phyloP scores from a whole-genome alignment of 37 sponge, comb jelly and placozoan species.

The Halisarca cf. caerulea region DNA sequence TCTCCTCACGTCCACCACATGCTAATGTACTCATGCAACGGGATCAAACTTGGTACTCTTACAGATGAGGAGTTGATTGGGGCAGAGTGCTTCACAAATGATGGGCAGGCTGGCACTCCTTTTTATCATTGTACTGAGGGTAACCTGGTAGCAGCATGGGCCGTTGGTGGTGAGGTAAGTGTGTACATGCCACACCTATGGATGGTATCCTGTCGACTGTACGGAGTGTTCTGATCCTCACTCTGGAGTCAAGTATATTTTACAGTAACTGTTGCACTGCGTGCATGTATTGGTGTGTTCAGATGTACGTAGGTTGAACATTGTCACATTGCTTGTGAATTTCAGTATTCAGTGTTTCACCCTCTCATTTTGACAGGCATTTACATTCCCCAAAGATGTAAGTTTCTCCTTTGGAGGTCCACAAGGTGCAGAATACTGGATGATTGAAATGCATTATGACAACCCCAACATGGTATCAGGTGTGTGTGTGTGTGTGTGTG shows the following conservation, averaged over 20 bases:
- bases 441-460: slow-evolving; percentile 74
- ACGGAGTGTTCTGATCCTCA: too few species aligned
- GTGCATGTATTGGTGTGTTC: too few species aligned
- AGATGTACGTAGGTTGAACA: too few species aligned
- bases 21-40: slow-evolving; percentile 44
- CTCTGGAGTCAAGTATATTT: too few species aligned
- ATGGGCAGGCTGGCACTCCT: not conserved
- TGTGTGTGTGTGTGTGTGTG: too few species aligned
- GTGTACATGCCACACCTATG: too few species aligned
- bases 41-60: not conserved
- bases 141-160: slow-evolving; percentile 50
- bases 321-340: too few species aligned
- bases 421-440: not conserved
- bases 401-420: slow-evolving; percentile 77
- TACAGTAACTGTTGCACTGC: too few species aligned
- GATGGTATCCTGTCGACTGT: too few species aligned
- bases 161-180: slow-evolving; percentile 63
- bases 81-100: not conserved
- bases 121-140: not conserved
- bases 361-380: not conserved
- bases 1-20: slow-evolving; percentile 55
- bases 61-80: not conserved
- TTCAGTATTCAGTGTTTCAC: too few species aligned
- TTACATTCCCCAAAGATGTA: slow-evolving; percentile 51
- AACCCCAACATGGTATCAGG: slow-evolving; percentile 41